phyloP scores from a whole-genome alignment of 2,888 invertebrate genomes.

The Megastigmus dorsalis region DNA sequence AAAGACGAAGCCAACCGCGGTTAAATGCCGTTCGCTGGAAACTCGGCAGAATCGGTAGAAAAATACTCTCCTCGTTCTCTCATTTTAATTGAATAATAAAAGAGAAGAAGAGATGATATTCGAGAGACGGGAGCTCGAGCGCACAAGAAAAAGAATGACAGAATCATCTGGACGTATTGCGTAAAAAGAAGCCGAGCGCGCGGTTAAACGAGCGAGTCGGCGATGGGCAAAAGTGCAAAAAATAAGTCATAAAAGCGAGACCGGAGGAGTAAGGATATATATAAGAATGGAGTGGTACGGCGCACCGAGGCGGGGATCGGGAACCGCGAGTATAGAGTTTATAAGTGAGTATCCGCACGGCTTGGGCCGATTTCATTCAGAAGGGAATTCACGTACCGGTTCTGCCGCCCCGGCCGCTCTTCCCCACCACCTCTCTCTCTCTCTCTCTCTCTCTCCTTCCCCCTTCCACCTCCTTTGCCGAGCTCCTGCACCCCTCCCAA shows the following conservation, averaged over 20 bases:
- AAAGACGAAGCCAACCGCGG: too few species aligned
- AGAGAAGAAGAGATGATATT: not conserved
- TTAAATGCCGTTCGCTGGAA: too few species aligned
- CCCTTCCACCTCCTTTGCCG: constrained; percentile 30
- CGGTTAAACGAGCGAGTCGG: not conserved
- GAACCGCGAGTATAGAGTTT: constrained; percentile 17
- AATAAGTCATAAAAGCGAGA: not conserved
- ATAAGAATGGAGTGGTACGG: not conserved
- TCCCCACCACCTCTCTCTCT: constrained; percentile 52
- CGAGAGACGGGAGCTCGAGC: not conserved
- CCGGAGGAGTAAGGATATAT: not conserved
- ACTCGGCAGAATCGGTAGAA: too few species aligned
- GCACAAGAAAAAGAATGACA: constrained; percentile 1
- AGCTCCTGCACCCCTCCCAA: not conserved
- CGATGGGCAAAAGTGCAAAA: not conserved
- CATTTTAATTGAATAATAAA: constrained; percentile 16
- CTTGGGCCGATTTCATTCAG: constrained; percentile 64
- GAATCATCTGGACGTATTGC: constrained; percentile 17
- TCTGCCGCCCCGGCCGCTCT: constrained; percentile 53
- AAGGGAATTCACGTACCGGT: constrained; percentile 57
- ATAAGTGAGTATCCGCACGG: too few species aligned
- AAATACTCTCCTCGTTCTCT: not conserved
- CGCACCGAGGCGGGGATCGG: not conserved
- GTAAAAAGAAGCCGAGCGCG: constrained; percentile 11
- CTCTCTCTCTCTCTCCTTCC: not conserved